Percentiles rank a stretch among this genome's conserved stretches.
Conservation (phyloP, 2,888 invertebrate species). For the Junonia oenone region DNA sequence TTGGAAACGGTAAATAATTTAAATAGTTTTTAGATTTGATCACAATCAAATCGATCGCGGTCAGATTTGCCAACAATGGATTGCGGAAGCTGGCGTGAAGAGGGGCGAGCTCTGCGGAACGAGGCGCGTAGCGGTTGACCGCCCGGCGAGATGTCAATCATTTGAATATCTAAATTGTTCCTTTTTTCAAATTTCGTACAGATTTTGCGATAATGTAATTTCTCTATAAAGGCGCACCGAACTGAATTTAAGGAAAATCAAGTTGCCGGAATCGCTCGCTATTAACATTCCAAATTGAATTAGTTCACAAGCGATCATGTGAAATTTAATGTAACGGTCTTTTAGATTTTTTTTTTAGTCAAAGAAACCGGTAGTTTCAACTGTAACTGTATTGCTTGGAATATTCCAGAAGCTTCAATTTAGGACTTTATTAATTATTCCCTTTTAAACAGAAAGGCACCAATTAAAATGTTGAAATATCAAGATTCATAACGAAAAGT, state of each 20-base stretch:
- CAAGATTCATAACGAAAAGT: slow-evolving; percentile 5
- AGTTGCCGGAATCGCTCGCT: slow-evolving; percentile 41
- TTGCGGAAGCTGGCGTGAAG: slow-evolving; percentile 46
- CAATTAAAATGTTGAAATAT: slow-evolving; percentile 3
- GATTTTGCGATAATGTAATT: slow-evolving; percentile 67
- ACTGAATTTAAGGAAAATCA: slow-evolving; percentile 58
- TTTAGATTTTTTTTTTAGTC: slow-evolving; percentile 27
- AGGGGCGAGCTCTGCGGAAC: slow-evolving; percentile 43
- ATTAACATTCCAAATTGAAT: slow-evolving; percentile 36
- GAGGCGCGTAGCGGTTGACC: slow-evolving; percentile 50
- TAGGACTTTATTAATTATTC: neutral
- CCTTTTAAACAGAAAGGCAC: neutral
- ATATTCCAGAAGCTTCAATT: neutral
- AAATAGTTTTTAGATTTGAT: slow-evolving; percentile 63
- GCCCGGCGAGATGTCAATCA: slow-evolving; percentile 77
- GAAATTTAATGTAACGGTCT: slow-evolving; percentile 64
- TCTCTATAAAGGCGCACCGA: slow-evolving; percentile 60
- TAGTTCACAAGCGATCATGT: slow-evolving; percentile 50
- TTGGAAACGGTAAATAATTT: slow-evolving; percentile 51
- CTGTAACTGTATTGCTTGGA: no score
- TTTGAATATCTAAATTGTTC: slow-evolving; percentile 72
- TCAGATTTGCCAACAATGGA: slow-evolving; percentile 59
- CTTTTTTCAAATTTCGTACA: slow-evolving; percentile 59
- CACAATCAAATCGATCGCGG: slow-evolving; percentile 64
- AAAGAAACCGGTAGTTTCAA: neutral